Conservation (phyloP, 2,888 invertebrate species). For the Perithous albicinctus region DNA sequence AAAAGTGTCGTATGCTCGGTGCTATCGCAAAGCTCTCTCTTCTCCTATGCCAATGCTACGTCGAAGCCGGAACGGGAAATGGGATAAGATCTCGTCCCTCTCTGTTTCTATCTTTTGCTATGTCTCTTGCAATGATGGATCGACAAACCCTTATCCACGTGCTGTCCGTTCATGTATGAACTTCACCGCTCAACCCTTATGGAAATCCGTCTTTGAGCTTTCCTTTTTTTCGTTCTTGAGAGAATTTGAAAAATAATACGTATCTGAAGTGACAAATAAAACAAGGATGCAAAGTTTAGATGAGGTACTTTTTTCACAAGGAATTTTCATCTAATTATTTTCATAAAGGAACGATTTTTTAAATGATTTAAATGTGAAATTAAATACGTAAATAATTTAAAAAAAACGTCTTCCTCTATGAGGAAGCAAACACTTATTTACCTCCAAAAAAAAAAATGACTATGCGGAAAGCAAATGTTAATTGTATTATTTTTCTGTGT, state of each 20-base stretch:
- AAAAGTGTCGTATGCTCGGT: constrained; percentile 42
- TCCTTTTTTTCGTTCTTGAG: not conserved
- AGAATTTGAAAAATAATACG: not conserved
- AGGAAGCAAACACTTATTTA: no score
- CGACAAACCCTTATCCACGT: not conserved
- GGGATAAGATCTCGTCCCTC: constrained; percentile 18
- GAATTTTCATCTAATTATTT: no score
- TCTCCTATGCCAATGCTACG: constrained; percentile 1
- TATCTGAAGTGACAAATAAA: not conserved
- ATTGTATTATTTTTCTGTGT: constrained; percentile 27
- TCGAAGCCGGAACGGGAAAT: constrained; percentile 48
- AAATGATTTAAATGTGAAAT: no score
- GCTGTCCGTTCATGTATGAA: not conserved
- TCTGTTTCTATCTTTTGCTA: constrained; percentile 1
- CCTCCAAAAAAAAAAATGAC: not conserved
- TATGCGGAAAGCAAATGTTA: not conserved
- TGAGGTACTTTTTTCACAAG: no score
- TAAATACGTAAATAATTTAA: no score
- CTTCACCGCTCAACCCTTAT: not conserved
- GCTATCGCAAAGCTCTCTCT: constrained; percentile 25
- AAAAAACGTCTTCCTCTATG: no score
- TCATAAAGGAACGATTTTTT: no score
- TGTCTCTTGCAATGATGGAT: constrained; percentile 19
- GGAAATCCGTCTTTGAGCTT: not conserved
- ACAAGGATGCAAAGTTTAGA: no score